Conservation (phyloP, 2,888 invertebrate species). For the Hemistola chrysoprasaria region DNA sequence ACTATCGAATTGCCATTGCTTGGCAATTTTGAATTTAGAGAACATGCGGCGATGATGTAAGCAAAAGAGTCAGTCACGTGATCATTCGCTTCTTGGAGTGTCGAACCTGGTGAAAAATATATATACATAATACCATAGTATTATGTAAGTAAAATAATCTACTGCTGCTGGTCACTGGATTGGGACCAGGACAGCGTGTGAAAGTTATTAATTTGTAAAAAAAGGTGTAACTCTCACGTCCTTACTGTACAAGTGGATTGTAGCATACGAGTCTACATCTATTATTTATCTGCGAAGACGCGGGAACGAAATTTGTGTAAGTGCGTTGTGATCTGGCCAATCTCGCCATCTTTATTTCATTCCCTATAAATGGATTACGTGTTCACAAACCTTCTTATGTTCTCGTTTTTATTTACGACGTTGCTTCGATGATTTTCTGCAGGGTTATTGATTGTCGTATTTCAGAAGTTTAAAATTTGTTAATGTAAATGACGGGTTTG, state of each 20-base stretch:
- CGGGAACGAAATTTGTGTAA: slow-evolving; percentile 77
- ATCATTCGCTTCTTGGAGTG: too few relatives aligned
- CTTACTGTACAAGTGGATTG: slow-evolving; percentile 29
- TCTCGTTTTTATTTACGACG: slow-evolving; percentile 56
- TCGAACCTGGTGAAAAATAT: too few relatives aligned
- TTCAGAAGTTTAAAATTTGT: too few relatives aligned
- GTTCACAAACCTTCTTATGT: slow-evolving; percentile 63
- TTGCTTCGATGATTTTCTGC: slow-evolving; percentile 16
- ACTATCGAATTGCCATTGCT: too few relatives aligned
- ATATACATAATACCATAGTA: too few relatives aligned
- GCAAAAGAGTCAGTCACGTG: too few relatives aligned
- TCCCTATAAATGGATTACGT: slow-evolving; percentile 75
- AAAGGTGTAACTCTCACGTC: neutral
- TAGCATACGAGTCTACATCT: slow-evolving; percentile 59
- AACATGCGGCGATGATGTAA: too few relatives aligned
- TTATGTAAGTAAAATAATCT: too few relatives aligned
- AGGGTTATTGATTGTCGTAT: too few relatives aligned
- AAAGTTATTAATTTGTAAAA: neutral
- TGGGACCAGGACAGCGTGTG: neutral
- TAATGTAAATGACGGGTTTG: too few relatives aligned
- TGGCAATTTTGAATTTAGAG: too few relatives aligned
- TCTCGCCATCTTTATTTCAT: slow-evolving; percentile 77
- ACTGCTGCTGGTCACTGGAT: too few relatives aligned
- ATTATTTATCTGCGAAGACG: slow-evolving; percentile 78
- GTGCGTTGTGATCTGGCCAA: slow-evolving; percentile 77